These are phyloP conservation scores for Brachypteracias leptosomus DNA, from an alignment of 2,113 vertebrate genomes.

Conservation along the genomic window DNA sequence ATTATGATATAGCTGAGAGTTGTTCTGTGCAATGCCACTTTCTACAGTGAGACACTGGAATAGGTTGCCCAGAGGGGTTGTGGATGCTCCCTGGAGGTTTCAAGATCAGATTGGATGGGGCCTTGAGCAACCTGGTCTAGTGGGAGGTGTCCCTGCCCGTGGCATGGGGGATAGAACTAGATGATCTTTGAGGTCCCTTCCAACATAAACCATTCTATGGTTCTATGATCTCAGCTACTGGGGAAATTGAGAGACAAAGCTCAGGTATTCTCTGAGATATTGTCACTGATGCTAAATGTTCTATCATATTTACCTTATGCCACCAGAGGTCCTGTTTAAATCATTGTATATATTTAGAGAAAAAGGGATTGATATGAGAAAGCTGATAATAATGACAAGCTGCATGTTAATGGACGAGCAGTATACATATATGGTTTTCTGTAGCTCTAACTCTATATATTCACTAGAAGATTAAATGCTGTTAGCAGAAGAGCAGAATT, in stretches of 20 bases:
- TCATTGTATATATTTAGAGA: background rate
- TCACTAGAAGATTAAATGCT: slow-evolving; percentile 35
- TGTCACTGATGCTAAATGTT: background rate
- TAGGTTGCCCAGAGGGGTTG: no score
- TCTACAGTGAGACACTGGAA: background rate
- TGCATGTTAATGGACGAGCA: background rate
- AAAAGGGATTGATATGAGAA: background rate
- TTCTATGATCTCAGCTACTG: background rate
- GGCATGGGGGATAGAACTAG: no score
- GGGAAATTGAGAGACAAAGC: background rate
- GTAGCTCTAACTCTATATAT: background rate
- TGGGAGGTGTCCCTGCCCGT: no score
- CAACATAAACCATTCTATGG: no score
- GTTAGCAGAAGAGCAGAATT: slow-evolving; percentile 37
- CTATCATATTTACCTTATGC: background rate
- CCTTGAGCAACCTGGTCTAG: no score
- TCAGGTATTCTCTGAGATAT: background rate
- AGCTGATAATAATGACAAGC: background rate
- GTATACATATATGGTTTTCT: background rate
- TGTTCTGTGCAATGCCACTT: background rate
- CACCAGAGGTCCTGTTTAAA: background rate
- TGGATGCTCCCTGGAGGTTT: no score
- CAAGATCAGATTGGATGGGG: no score
- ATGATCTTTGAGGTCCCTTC: no score
- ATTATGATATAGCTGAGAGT: background rate